Evolutionary conservation across 2,113 vertebrate species (phyloP).

Genomic region (Piliocolobus tephrosceles): DNA sequence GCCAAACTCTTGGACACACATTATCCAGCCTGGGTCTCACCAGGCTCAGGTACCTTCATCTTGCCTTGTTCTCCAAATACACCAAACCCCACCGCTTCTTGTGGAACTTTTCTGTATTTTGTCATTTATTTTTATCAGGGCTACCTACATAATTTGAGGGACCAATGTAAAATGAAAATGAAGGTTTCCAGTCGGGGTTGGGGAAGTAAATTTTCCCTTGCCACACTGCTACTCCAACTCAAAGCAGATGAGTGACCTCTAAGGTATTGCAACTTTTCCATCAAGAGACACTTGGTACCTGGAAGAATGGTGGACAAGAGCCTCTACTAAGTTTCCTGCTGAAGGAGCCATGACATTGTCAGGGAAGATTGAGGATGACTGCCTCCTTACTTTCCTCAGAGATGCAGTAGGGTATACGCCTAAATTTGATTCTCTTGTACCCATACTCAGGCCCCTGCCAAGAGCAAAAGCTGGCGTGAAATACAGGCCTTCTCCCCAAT

Average conservation of each 20-base stretch:
- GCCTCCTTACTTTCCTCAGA: not conserved
- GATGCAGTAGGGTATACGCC: fast-evolving
- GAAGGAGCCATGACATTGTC: not conserved
- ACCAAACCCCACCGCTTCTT: not conserved
- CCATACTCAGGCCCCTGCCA: fast-evolving
- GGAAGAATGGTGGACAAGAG: not conserved
- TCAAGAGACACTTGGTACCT: not conserved
- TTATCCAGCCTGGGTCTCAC: not conserved
- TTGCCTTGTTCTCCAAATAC: not conserved
- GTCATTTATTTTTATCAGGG: not conserved
- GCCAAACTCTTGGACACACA: not conserved
- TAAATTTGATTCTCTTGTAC: not conserved
- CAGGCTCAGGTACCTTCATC: not conserved
- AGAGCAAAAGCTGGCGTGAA: not conserved
- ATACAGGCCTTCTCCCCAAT: not conserved
- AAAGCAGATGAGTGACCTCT: not conserved
- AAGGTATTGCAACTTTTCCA: not conserved
- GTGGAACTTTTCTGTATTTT: not conserved
- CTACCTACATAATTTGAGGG: not conserved
- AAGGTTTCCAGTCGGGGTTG: fast-evolving
- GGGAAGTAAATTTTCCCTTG: not conserved
- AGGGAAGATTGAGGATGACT: not conserved
- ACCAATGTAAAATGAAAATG: not conserved
- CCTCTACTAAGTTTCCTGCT: not conserved
- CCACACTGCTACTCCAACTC: not conserved